Evolutionary conservation across 1,140 invertebrate genomes (phyloP).

Genomic region (Paralvinella palmiformis): DNA sequence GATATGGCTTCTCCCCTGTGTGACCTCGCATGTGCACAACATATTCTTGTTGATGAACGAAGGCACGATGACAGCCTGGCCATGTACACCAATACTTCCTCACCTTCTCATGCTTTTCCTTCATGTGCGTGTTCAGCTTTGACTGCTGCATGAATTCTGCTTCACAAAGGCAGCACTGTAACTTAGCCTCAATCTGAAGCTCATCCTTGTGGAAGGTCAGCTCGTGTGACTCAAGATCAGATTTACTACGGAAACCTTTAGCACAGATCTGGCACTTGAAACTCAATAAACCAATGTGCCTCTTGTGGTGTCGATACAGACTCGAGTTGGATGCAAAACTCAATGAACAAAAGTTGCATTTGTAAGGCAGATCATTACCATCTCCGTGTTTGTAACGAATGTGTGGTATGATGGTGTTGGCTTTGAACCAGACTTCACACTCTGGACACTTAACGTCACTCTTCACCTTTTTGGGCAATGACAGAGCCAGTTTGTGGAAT

Average conservation of each 20-base stretch:
- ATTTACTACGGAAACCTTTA: no score
- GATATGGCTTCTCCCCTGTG: conserved; percentile 13
- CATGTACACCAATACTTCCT: no score
- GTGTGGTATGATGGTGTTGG: conserved; percentile 37
- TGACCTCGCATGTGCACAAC: conserved; percentile 31
- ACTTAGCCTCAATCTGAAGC: no score
- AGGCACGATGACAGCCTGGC: no score
- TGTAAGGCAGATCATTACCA: conserved; percentile 34
- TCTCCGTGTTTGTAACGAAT: conserved; percentile 32
- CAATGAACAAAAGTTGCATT: conserved; percentile 34
- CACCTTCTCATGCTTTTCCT: no score
- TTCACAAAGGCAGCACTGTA: no score
- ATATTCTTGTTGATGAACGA: no score
- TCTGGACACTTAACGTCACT: conserved; percentile 30
- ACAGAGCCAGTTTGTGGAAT: background rate
- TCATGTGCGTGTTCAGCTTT: no score
- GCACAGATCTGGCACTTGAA: conserved; percentile 58
- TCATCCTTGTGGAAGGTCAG: no score
- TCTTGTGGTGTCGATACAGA: conserved; percentile 39
- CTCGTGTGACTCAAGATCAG: no score
- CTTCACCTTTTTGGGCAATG: background rate
- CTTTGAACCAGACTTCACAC: conserved; percentile 34
- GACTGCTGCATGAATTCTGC: no score
- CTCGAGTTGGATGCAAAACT: conserved; percentile 29
- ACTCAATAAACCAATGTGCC: conserved; percentile 33